Percentiles rank a stretch among this genome's conserved stretches.
These are phyloP conservation scores for Erythrolamprus reginae DNA, from an alignment of 2,113 vertebrate genomes.

Conservation along the genomic window DNA sequence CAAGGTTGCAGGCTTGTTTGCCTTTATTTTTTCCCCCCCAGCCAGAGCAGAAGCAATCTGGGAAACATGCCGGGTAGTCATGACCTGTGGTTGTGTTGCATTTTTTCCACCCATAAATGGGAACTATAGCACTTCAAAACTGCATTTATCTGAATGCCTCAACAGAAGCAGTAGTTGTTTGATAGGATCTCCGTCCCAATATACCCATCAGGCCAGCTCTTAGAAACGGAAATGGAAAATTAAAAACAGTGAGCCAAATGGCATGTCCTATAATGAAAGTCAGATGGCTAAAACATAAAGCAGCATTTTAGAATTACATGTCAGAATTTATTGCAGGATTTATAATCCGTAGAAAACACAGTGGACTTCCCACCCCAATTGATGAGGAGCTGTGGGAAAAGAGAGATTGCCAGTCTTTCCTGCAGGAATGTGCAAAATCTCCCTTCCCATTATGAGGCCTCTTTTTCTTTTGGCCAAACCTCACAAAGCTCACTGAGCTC, in stretches of 20 bases:
- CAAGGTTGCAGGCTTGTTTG: neutral
- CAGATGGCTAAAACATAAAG: neutral
- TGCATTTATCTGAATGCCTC: constrained; percentile 5
- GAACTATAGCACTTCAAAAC: neutral
- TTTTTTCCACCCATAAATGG: neutral
- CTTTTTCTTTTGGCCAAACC: neutral
- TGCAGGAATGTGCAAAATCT: neutral
- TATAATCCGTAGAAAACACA: neutral
- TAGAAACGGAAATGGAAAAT: constrained; percentile 1
- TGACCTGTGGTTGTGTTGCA: too few species aligned
- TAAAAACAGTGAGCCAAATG: constrained; percentile 28
- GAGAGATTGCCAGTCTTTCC: neutral
- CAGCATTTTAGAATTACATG: neutral
- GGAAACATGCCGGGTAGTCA: neutral
- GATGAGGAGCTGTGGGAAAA: neutral
- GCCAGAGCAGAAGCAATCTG: neutral
- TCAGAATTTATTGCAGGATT: neutral
- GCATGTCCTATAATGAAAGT: constrained; percentile 19
- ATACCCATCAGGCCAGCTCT: constrained; percentile 4
- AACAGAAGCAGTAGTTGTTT: neutral
- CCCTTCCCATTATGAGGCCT: neutral
- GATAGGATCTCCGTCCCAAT: neutral
- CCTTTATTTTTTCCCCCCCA: neutral
- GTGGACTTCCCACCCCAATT: neutral
- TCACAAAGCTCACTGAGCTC: neutral